These are phyloP conservation scores for Nixonia krombeini DNA, from an alignment of 1,140 invertebrate genomes.

Conservation along the genomic window DNA sequence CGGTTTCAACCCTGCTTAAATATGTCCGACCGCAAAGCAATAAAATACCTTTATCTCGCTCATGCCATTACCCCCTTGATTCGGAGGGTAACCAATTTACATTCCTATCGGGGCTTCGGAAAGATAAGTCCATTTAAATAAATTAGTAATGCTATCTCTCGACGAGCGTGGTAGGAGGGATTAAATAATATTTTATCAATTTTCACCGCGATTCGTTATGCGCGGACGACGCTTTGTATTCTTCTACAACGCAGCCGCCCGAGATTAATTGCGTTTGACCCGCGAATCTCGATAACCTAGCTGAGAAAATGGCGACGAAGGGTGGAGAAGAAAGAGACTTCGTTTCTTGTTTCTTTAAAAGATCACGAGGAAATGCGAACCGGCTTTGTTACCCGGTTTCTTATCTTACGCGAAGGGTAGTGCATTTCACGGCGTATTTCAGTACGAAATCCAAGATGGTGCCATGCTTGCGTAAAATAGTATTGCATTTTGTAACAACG, in stretches of 20 bases:
- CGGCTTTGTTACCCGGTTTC: slow-evolving; percentile 10
- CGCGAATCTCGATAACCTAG: slow-evolving; percentile 42
- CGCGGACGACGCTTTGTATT: slow-evolving; percentile 47
- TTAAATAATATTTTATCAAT: slow-evolving; percentile 73
- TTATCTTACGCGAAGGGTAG: too few species aligned
- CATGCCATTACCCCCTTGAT: slow-evolving; percentile 71
- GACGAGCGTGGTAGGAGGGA: slow-evolving; percentile 51
- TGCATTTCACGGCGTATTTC: too few species aligned
- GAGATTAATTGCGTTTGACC: slow-evolving; percentile 50
- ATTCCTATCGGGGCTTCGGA: slow-evolving; percentile 70
- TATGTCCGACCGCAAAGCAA: slow-evolving; percentile 69
- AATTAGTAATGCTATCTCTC: slow-evolving; percentile 73
- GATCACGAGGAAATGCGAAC: slow-evolving; percentile 12
- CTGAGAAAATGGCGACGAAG: slow-evolving; percentile 26
- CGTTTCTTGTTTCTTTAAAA: slow-evolving; percentile 19
- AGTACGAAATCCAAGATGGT: too few species aligned
- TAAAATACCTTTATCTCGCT: slow-evolving; percentile 72
- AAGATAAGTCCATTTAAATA: slow-evolving; percentile 73
- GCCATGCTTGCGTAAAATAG: too few species aligned
- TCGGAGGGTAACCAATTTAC: slow-evolving; percentile 69
- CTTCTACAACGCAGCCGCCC: slow-evolving; percentile 37
- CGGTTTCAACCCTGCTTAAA: slow-evolving; percentile 63
- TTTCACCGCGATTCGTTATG: slow-evolving; percentile 68
- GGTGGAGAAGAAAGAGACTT: slow-evolving; percentile 33
- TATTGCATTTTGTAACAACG: too few species aligned